phyloP scores from a whole-genome alignment of 1,140 invertebrate species.

The Platyura marginata region DNA sequence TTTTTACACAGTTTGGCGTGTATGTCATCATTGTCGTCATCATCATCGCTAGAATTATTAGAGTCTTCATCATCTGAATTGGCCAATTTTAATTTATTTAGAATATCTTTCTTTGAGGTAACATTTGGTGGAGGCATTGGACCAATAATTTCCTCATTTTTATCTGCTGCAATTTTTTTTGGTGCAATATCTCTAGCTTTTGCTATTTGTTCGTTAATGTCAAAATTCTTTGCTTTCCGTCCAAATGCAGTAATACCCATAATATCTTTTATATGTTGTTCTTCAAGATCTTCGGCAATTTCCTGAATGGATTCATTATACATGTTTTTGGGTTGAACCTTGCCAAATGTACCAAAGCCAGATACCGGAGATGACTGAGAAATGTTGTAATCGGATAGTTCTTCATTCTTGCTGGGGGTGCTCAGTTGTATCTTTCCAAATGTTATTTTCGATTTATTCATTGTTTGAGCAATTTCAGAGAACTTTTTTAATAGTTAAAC shows the following conservation, averaged over 20 bases:
- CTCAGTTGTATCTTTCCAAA: slow-evolving; percentile 38
- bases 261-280: slow-evolving; percentile 40
- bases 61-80: slow-evolving; percentile 8
- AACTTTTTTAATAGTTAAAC: no score
- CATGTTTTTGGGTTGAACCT: slow-evolving; percentile 24
- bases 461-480: slow-evolving; percentile 3
- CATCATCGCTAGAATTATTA: slow-evolving; percentile 4
- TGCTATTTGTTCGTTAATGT: slow-evolving; percentile 30
- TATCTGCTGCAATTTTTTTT: slow-evolving; percentile 4
- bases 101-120: slow-evolving; percentile 3
- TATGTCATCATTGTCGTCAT: neutral
- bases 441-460: slow-evolving; percentile 26
- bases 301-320: slow-evolving; percentile 34
- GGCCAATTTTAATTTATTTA: no score
- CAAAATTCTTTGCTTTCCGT: slow-evolving; percentile 56
- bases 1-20: slow-evolving; percentile 1
- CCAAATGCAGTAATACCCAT: slow-evolving; percentile 63
- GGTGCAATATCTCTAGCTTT: slow-evolving; percentile 12
- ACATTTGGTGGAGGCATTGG: slow-evolving; percentile 10
- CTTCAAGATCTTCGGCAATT: slow-evolving; percentile 47
- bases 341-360: slow-evolving; percentile 43
- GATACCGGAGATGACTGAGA: slow-evolving; percentile 7
- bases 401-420: slow-evolving; percentile 7
- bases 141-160: slow-evolving; percentile 15
- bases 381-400: neutral